Percentiles rank a stretch among this genome's conserved stretches.
Conservation (phyloP, 1,140 invertebrate genomes). For the Eupeodes corollae region DNA sequence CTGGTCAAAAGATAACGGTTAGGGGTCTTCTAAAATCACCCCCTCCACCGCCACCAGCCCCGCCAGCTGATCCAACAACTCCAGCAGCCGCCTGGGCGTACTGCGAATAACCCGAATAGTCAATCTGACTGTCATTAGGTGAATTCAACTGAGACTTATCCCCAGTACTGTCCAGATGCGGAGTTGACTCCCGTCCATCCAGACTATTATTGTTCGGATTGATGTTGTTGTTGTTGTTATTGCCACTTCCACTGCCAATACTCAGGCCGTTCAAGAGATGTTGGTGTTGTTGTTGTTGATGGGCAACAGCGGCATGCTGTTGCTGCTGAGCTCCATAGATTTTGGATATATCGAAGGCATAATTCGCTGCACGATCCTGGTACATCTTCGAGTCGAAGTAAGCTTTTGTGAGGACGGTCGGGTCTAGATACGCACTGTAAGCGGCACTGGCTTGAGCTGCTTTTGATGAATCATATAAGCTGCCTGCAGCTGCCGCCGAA, state of each 20-base stretch:
- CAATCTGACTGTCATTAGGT: constrained; percentile 27
- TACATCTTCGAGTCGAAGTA: constrained; percentile 70
- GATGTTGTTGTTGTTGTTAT: constrained; percentile 12
- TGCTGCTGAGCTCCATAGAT: constrained; percentile 43
- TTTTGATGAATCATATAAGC: constrained; percentile 17
- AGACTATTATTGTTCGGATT: constrained; percentile 29
- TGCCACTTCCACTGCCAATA: constrained; percentile 15
- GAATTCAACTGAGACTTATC: constrained; percentile 30
- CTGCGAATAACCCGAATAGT: constrained; percentile 36
- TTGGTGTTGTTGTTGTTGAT: constrained; percentile 21
- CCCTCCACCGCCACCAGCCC: constrained; percentile 33
- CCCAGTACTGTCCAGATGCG: constrained; percentile 26
- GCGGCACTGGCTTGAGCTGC: constrained; percentile 31
- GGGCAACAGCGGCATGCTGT: constrained; percentile 22
- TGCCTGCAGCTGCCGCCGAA: constrained; percentile 18
- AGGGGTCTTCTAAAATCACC: constrained; percentile 66
- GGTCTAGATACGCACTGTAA: constrained; percentile 54
- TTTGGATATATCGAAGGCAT: constrained; percentile 57
- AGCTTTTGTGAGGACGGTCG: constrained; percentile 62
- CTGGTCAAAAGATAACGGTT: constrained; percentile 78
- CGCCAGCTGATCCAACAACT: constrained; percentile 27
- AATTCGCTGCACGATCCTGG: constrained; percentile 56
- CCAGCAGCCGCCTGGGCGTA: constrained; percentile 38
- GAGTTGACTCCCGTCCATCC: constrained; percentile 31
- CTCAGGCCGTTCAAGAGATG: constrained; percentile 16